Evolutionary conservation across 2,888 invertebrate genomes (phyloP), one percentile per base, ranked within the genome.

Genomic region (Cryptosula pallasiana): DNA sequence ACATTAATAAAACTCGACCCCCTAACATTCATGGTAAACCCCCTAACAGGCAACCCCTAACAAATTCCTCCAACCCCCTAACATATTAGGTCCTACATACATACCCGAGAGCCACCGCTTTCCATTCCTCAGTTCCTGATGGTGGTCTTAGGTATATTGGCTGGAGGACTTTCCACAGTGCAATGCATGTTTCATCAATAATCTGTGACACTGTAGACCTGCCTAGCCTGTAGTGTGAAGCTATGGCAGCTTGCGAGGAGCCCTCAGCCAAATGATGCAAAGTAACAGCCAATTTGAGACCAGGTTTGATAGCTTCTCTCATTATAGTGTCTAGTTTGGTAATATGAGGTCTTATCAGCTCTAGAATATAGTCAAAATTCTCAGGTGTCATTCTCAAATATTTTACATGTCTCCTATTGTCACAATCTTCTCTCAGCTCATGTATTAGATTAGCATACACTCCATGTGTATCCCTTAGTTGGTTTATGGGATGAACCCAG

Each of bases 211-310:
- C n/a, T 13, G 63, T 32, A 16, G 63, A 63, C n/a, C 63, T 20
- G n/a, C 63, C 63, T 13, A 63, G 34, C 34, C 63, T 25, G 27
- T 63, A 63, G 32, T 63, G 63, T 2, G 63, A 27, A 29, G 63
- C 63, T 63, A 63, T 63, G 32, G 63, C 2, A 2, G 27, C n/a
- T 5, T 63, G 63, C 3, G 29, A 29, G 13, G 63, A 27, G 5
- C 63, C 63, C 32, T 63, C 63, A 3, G 63, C 63, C 9, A 63
- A n/a, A 32, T 63, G 63, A 34, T 63, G 63, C 5, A 63, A n/a
- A 13, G 63, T 63, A 5, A 63, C 27, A 25, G 63, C 63, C 63
- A 63, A 34, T n/a, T 63, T 63, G 16, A 63, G n/a, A 16, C 34
- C 63, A 13, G 63, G 63, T n/a, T 63, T 32, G 13, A 63, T 32